Conservation (phyloP, 2,113 vertebrate genomes). For the Eonycteris spelaea region DNA sequence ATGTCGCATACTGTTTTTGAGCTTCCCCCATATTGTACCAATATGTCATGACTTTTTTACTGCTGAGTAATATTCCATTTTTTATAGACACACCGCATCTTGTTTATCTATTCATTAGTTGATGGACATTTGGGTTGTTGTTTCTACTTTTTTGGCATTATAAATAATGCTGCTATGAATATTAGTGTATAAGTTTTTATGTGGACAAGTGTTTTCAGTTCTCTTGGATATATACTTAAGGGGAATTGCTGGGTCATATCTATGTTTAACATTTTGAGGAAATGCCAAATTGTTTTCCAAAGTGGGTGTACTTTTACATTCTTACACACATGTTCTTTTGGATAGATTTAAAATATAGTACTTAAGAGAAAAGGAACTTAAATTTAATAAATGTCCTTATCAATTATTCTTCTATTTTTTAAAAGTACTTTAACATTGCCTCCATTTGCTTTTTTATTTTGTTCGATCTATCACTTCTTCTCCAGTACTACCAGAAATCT, state of each 20-base stretch:
- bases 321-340: background rate
- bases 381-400: background rate
- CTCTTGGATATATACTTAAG: background rate
- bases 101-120: background rate
- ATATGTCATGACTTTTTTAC: background rate
- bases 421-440: background rate
- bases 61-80: background rate
- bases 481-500: background rate
- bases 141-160: background rate
- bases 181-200: background rate
- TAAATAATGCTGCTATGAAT: background rate
- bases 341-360: background rate
- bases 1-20: background rate
- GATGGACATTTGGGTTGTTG: background rate
- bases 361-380: background rate
- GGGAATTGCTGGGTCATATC: background rate
- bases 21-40: background rate
- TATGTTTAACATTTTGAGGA: background rate
- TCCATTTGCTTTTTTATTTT: background rate
- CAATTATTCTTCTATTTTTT: background rate
- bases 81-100: background rate
- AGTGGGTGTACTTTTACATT: background rate
- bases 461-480: background rate
- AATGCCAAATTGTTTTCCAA: background rate
- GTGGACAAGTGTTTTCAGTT: background rate